Percentiles rank a stretch among this genome's conserved stretches.
Evolutionary conservation across 2,797 vertebrate genomes (phyloP).

Genomic region (Iguana delicatissima): DNA sequence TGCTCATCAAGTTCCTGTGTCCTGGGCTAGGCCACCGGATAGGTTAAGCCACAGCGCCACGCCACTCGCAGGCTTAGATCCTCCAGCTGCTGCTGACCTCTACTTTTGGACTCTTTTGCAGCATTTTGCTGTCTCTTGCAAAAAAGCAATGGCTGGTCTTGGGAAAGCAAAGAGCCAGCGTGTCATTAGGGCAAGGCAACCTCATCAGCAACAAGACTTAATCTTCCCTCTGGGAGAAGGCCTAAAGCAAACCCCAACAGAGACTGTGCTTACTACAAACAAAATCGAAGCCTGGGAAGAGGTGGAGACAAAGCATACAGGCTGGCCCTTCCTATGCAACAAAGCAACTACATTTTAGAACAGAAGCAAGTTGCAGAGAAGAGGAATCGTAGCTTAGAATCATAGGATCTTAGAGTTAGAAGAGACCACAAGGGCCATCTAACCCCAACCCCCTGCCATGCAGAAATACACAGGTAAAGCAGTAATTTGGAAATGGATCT

Average conservation of each 20-base stretch:
- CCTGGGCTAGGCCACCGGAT: background rate
- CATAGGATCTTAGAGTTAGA: too few species aligned
- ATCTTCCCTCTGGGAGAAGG: constrained; percentile 19
- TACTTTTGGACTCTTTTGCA: background rate
- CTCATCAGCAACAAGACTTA: constrained; percentile 4
- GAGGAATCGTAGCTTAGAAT: background rate
- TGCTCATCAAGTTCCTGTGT: background rate
- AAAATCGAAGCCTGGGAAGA: background rate
- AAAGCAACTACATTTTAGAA: background rate
- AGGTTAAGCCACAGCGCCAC: background rate
- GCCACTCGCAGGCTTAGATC: background rate
- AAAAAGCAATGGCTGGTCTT: background rate
- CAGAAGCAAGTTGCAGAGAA: background rate
- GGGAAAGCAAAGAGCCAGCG: background rate
- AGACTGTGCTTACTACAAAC: constrained; percentile 9
- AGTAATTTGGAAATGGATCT: background rate
- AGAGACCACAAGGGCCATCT: too few species aligned
- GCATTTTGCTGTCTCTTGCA: background rate
- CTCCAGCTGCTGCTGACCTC: background rate
- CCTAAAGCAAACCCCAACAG: background rate
- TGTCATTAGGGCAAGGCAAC: background rate
- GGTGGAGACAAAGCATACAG: background rate
- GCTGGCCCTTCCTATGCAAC: background rate
- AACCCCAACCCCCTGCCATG: too few species aligned
- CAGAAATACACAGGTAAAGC: background rate